Conservation (phyloP, 2,888 invertebrate genomes). For the Fragum whitleyi region DNA sequence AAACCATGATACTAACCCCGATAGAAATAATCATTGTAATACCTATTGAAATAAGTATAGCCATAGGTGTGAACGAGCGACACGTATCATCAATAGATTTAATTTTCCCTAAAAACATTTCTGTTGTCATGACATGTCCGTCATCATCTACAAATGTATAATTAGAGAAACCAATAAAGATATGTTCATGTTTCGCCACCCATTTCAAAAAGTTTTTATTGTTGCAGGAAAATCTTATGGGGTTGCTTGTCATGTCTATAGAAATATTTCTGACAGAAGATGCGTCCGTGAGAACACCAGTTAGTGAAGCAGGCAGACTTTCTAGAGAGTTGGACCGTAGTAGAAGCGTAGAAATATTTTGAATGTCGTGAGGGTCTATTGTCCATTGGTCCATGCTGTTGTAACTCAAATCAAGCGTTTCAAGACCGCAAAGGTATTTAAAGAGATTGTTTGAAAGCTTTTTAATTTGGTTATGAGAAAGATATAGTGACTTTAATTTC, state of each 20-base stretch:
- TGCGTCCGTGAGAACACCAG: neutral
- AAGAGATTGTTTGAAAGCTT: neutral
- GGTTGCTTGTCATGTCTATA: constrained; percentile 36
- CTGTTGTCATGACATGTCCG: neutral
- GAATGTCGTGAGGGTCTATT: constrained; percentile 11
- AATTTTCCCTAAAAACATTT: neutral
- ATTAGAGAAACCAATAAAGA: constrained; percentile 4
- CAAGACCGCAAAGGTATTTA: neutral
- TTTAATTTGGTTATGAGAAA: constrained; percentile 33
- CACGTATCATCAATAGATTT: constrained; percentile 9
- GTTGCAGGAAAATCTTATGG: constrained; percentile 15
- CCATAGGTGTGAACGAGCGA: neutral
- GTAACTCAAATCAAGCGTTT: constrained; percentile 26
- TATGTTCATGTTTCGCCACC: constrained; percentile 20
- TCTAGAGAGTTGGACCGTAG: constrained; percentile 26
- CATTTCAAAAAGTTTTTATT: constrained; percentile 28
- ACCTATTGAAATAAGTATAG: constrained; percentile 9
- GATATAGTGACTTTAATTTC: constrained; percentile 17
- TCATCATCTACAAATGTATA: constrained; percentile 23
- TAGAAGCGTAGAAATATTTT: constrained; percentile 22
- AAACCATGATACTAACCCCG: constrained; percentile 33
- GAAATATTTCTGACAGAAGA: neutral
- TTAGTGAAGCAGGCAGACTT: neutral
- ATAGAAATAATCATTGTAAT: constrained; percentile 31
- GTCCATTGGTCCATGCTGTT: neutral